Conservation (phyloP, 2,797 vertebrate genomes). For the Centroberyx gerrardi region DNA sequence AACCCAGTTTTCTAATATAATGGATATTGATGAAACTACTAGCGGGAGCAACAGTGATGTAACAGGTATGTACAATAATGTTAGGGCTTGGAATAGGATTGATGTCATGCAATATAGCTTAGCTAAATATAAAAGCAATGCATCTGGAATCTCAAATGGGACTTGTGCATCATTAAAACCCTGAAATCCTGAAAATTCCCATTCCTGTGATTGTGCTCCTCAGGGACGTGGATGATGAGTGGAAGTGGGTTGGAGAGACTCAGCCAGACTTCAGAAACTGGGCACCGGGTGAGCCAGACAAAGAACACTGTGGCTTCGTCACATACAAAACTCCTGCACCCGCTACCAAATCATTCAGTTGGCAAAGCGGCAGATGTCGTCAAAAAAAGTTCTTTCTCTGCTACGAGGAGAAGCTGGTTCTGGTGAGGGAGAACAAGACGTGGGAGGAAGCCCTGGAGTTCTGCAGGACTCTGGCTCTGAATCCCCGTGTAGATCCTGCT, state of each 20-base stretch:
- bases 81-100: no score
- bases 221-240: not conserved
- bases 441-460: slow-evolving; percentile 19
- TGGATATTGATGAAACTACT: no score
- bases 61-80: no score
- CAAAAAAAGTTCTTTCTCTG: not conserved
- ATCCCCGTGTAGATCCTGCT: not conserved
- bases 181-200: no score
- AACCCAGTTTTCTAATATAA: no score
- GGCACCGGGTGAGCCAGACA: not conserved
- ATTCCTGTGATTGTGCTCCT: not conserved
- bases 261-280: not conserved
- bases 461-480: not conserved
- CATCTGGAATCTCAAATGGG: no score
- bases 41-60: no score
- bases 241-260: not conserved
- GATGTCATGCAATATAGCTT: no score
- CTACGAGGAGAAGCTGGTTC: not conserved
- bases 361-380: not conserved
- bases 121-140: no score
- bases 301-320: not conserved
- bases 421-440: slow-evolving; percentile 1
- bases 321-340: not conserved
- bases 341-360: not conserved
- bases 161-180: no score